Evolutionary conservation across 2,113 vertebrate genomes (phyloP), one percentile per base, ranked within the genome.

Genomic region (Hippocampus abdominalis): DNA sequence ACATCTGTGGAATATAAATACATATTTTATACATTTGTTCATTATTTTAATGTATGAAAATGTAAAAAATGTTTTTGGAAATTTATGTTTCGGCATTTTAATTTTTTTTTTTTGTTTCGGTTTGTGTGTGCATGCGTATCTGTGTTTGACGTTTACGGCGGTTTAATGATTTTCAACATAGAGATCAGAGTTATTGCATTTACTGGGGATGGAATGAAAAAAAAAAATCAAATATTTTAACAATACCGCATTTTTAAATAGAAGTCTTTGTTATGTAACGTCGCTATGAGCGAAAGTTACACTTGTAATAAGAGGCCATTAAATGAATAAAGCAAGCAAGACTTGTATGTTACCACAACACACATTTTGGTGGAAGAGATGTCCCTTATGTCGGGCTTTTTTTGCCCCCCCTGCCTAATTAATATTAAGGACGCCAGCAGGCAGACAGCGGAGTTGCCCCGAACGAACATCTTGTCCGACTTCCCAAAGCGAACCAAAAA

Each of bases 391-490:
- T 73, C 75, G 57, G 80, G 73, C 70, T 60, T 60, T 29, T 60
- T 42, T 25, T 27, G 11, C 8, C 16, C 29, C 66, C 8, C 16
- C 29, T 68, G 70, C 77, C 74, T 72, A 75, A 76, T 84, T 64
- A 80, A 82, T 72, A 73, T 81, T 73, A 77, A 73, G 64, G 68
- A 79, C 69, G 71, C 76, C 75, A 44, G 42, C 72, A 73, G 72
- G 11, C 71, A 82, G 83, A 53, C 71, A 77, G 84, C 71, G 67
- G 84, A 85, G 84, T 88, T 83, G 78, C 75, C 81, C 68, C 78
- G 76, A 89, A 69, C 75, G 77, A 89, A 86, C 84, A 86, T 85
- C 86, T 75, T 74, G 78, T 57, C 56, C 12, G 84, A 88, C 82
- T 88, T 83, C 79, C 64, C 75, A 75, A 82, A 87, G 78, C 79